A percentile compares a stretch with the other conserved stretches of the same genome.
phyloP scores from a whole-genome alignment of 35 echinoderm and acorn worm species.

The Patiria miniata region DNA sequence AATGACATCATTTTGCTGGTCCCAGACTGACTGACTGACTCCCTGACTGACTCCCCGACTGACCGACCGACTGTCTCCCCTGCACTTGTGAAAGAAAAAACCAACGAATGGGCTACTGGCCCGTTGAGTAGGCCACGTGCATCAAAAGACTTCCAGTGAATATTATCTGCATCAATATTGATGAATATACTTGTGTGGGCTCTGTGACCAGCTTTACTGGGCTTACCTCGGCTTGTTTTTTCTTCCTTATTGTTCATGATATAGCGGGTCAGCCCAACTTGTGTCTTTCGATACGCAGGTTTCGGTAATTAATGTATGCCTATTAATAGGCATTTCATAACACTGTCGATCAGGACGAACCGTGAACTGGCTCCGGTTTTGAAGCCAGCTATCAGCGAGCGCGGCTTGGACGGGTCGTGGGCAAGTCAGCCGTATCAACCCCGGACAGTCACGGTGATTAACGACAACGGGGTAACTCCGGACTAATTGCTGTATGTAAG shows the following conservation, averaged over 20 bases:
- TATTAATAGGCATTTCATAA: conserved; percentile 5
- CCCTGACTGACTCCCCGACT: too few relatives aligned
- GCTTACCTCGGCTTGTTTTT: too few relatives aligned
- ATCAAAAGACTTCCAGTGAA: too few relatives aligned
- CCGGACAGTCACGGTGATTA: not conserved
- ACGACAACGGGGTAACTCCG: not conserved
- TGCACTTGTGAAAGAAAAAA: too few relatives aligned
- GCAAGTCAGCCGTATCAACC: not conserved
- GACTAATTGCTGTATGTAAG: not conserved
- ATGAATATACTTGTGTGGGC: too few relatives aligned
- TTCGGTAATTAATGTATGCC: not conserved
- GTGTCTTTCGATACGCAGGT: not conserved
- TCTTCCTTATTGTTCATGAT: not conserved
- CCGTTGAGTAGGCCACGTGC: too few relatives aligned
- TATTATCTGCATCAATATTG: too few relatives aligned
- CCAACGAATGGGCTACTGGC: too few relatives aligned
- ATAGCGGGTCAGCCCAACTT: not conserved
- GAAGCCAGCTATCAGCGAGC: not conserved
- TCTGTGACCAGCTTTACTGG: too few relatives aligned
- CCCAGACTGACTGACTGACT: too few relatives aligned
- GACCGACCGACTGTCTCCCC: too few relatives aligned
- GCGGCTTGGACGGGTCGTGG: not conserved
- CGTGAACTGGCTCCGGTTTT: not conserved
- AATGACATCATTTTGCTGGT: too few relatives aligned
- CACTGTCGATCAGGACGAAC: not conserved